These are phyloP conservation scores for Delphinapterus leucas DNA, from an alignment of 2,113 vertebrate species.

Conservation along the genomic window DNA sequence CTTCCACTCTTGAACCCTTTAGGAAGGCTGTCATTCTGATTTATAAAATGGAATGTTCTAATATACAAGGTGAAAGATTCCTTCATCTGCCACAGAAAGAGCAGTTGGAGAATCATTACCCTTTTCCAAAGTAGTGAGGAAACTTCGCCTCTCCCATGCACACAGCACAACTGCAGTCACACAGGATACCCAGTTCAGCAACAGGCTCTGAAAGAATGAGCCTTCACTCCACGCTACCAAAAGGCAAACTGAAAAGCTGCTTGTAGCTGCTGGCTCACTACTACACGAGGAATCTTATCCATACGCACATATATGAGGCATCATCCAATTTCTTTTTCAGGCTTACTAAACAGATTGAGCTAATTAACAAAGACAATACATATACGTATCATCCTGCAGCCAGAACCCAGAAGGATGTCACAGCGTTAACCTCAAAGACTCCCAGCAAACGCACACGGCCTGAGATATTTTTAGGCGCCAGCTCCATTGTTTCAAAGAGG, in stretches of 20 bases:
- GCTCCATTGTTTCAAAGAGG: conserved; percentile 49
- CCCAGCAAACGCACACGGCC: conserved; percentile 27
- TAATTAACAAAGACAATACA: conserved; percentile 54
- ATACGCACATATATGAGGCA: neutral
- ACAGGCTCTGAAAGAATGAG: neutral
- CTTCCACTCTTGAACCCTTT: neutral
- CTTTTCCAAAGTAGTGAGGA: neutral
- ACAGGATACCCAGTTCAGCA: neutral
- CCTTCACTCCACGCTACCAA: neutral
- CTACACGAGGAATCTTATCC: neutral
- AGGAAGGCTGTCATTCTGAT: neutral
- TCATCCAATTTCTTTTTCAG: conserved; percentile 38
- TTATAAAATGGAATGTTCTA: neutral
- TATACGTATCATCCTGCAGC: conserved; percentile 17
- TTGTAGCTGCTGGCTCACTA: conserved; percentile 2
- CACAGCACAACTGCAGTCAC: neutral
- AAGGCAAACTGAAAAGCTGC: neutral
- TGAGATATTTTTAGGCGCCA: conserved; percentile 4
- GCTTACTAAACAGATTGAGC: conserved; percentile 55
- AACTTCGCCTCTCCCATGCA: neutral
- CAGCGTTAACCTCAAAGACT: conserved; percentile 42
- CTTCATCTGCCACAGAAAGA: neutral
- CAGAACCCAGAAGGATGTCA: conserved; percentile 23
- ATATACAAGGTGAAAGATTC: neutral
- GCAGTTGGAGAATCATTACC: neutral